phyloP scores from a whole-genome alignment of 2,888 invertebrate species.

The Volucella inflata region DNA sequence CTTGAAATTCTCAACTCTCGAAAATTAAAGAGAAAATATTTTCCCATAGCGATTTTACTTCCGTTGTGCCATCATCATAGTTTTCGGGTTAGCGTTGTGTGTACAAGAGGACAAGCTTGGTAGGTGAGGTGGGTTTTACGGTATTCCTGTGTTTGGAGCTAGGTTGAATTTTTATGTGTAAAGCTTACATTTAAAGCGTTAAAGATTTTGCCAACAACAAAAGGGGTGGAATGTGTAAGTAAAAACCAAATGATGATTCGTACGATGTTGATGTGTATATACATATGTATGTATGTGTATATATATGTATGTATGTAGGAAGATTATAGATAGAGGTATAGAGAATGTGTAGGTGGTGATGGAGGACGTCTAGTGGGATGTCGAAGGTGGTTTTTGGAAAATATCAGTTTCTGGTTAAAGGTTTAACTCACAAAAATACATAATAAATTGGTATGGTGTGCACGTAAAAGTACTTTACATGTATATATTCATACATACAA shows the following conservation, averaged over 20 bases:
- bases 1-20: conserved; percentile 57
- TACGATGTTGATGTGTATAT: conserved; percentile 37
- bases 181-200: conserved; percentile 75
- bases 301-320: no score
- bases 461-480: conserved; percentile 21
- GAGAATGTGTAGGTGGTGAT: not conserved
- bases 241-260: conserved; percentile 60
- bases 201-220: conserved; percentile 68
- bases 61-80: conserved; percentile 70
- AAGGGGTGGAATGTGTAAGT: conserved; percentile 68
- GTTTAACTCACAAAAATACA: conserved; percentile 65
- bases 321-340: not conserved
- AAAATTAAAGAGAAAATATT: conserved; percentile 73
- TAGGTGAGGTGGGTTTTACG: not conserved
- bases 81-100: conserved; percentile 72
- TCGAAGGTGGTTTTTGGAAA: conserved; percentile 68
- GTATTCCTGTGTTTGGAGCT: conserved; percentile 24
- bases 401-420: conserved; percentile 74
- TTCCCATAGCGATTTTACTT: conserved; percentile 70
- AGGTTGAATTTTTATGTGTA: conserved; percentile 71
- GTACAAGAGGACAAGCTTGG: conserved; percentile 23
- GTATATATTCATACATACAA: conserved; percentile 12
- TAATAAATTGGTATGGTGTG: conserved; percentile 56
- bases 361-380: conserved; percentile 45
- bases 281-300: not conserved